Base-by-base conservation (phyloP, 1,140 invertebrate genomes). In the Lanistes nyassanus region DNA sequence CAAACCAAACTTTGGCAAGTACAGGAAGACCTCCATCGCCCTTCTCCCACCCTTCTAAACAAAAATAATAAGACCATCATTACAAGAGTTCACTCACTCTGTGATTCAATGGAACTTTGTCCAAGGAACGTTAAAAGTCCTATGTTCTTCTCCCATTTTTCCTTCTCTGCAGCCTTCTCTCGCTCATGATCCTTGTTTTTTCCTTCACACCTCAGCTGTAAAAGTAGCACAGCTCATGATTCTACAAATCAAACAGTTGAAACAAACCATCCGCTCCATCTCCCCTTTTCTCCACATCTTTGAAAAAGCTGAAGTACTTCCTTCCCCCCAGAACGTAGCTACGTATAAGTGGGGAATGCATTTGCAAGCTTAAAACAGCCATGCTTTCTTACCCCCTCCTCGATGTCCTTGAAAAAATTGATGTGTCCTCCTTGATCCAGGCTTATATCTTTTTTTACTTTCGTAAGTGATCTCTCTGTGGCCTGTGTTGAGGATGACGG, bases 91-190 rank as follows among this genome's bases (percentile, higher is more conserved):
- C 39, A 69, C 39, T 39, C 16, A 69, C 84, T 73, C 69, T 85
- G 76, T 64, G 93, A 92, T 90, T 98, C 97, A 87, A 95, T 93
- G 64, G 95, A 94, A 86, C 97, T 95, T 90, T 99, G 97, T 0
- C 97, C 97, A 67, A 99, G 91, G 91, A 98, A 99, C 58, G 96
- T 98, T 26, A 99, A 90, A 85, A 97, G 95, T 1, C 98, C 98
- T 84, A 99, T 97, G 90, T 97, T 95, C 85, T 98, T 98, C 87
- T 99, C 98, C 92, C 97, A 98, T 83, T 97, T 96, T 88, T 99
- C 97, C 88, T 95, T 93, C 87, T 98, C 96, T 77, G 95, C 93
- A 87, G 96, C 97, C 75, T 94, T 93, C 86, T 99, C 97, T 80
- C 92, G 92, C 85, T 98, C 96, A 89, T 97, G 94, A 78, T 98